Evolutionary conservation across 2,888 invertebrate species (phyloP).

Genomic region (Drosophila ustulata): DNA sequence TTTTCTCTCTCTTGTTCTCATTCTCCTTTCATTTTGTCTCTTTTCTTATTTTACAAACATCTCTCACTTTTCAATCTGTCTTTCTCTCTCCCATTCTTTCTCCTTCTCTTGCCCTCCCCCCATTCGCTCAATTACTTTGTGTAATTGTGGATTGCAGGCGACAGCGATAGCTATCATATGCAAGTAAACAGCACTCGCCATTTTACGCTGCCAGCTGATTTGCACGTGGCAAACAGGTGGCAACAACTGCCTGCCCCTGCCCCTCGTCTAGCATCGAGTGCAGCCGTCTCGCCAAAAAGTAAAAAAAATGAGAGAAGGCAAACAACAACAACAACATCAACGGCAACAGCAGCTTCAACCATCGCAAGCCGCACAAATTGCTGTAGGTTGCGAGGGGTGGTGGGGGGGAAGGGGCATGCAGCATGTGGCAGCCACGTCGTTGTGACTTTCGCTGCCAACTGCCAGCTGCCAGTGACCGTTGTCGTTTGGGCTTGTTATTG

Average conservation of each 20-base stretch:
- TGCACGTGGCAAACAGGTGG: conserved; percentile 43
- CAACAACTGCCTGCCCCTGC: background rate
- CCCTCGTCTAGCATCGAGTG: background rate
- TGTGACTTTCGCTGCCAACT: conserved; percentile 40
- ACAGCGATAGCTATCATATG: conserved; percentile 12
- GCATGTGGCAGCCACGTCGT: conserved; percentile 35
- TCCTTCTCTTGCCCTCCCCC: conserved; percentile 26
- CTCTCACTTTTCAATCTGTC: too few relatives aligned
- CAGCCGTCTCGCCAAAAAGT: conserved; percentile 2
- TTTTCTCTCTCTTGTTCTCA: too few relatives aligned
- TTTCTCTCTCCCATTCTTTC: background rate
- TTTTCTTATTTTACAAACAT: too few relatives aligned
- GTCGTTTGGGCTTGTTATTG: conserved; percentile 55
- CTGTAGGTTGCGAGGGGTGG: background rate
- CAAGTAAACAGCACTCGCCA: conserved; percentile 8
- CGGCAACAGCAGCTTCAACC: conserved; percentile 2
- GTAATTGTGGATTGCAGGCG: conserved; percentile 59
- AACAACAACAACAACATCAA: conserved; percentile 2
- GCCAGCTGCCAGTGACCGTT: conserved; percentile 23
- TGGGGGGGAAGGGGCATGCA: background rate
- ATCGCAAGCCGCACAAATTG: conserved; percentile 40
- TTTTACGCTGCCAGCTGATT: conserved; percentile 29
- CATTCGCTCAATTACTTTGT: conserved; percentile 55
- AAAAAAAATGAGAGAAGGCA: background rate
- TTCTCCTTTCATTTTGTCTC: too few relatives aligned